Evolutionary conservation across 2,888 invertebrate species (phyloP), one percentile per base, ranked within the genome.

Genomic region (Xanthorhoe designata): DNA sequence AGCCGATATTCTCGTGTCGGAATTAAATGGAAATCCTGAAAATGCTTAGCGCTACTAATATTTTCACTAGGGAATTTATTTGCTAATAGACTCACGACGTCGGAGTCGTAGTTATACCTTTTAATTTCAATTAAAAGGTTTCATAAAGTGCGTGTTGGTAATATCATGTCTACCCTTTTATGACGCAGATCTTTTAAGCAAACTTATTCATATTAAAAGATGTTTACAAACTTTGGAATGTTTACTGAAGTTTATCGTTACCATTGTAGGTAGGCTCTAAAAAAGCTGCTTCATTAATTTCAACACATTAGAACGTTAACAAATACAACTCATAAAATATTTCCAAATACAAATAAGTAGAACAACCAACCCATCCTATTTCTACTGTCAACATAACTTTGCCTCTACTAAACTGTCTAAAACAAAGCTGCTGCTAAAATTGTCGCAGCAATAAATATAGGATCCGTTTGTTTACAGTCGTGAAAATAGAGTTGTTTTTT

Each of bases 41-140:
- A 64, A 64, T 42, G 47, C 53, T 47, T 59, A 59, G 42, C 29
- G 13, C 15, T 13, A 52, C 54, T 62, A 57, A 17, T 3, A 47
- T 45, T 15, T 59, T 13, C 38, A 13, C 55, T 47, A 53, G 24
- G 29, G 13, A 38, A 29, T 64, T 35, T 35, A 58, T 24, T 24
- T 18, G 5, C 9, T 62, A 19, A 55, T 54, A 58, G 47, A 18
- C 38, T 60, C 18, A 29, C 9, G 18, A 60, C 45, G 45, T 52
- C 52, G 52, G 1, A 32, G 32, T 5, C 24, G 24, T 38, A 38
- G 9, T 0, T 53, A 58, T 55, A 15, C 1, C 4, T 15, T 59
- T 55, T 55, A 68, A 82, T 83, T 84, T 84, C 82, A 84, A 81
- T 79, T 85, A 84, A 85, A 84, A 85, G 83, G 78, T 47, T 45